Conservation (phyloP, 2,797 vertebrate genomes). For the Enteromius fasciolatus region DNA sequence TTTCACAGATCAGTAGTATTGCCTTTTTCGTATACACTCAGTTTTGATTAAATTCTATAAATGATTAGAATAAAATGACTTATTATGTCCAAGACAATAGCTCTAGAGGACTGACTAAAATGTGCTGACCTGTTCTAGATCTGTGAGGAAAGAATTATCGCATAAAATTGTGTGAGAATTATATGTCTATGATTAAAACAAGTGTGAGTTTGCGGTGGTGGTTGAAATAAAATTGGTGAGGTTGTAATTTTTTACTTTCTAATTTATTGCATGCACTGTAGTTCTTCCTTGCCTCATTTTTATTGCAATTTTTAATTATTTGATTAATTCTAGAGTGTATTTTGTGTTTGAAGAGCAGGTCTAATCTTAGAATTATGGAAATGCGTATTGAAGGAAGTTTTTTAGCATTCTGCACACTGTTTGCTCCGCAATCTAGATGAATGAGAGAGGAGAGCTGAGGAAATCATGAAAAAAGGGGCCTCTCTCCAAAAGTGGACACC, state of each 20-base stretch:
- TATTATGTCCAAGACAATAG: background rate
- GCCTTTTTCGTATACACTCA: background rate
- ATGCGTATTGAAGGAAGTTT: background rate
- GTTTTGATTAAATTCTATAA: background rate
- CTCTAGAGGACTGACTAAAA: slow-evolving; percentile 1
- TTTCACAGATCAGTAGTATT: background rate
- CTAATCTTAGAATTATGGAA: slow-evolving; percentile 1
- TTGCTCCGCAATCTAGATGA: background rate
- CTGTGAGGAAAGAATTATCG: background rate
- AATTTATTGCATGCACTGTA: background rate
- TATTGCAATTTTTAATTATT: background rate
- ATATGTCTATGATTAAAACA: background rate
- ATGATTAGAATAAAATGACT: background rate
- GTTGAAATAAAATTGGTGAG: background rate
- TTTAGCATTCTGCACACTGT: slow-evolving; percentile 22
- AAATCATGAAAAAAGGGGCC: slow-evolving; percentile 17
- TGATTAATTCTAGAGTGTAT: background rate
- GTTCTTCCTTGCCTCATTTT: background rate
- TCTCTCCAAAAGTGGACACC: slow-evolving; percentile 1
- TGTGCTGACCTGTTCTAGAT: slow-evolving; percentile 1
- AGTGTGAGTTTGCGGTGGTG: background rate
- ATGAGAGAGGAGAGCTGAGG: background rate
- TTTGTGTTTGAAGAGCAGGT: background rate
- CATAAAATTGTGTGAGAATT: background rate
- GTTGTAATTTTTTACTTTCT: background rate